Base-by-base conservation (phyloP, 2,888 invertebrate genomes). In the Cybosia mesomella region DNA sequence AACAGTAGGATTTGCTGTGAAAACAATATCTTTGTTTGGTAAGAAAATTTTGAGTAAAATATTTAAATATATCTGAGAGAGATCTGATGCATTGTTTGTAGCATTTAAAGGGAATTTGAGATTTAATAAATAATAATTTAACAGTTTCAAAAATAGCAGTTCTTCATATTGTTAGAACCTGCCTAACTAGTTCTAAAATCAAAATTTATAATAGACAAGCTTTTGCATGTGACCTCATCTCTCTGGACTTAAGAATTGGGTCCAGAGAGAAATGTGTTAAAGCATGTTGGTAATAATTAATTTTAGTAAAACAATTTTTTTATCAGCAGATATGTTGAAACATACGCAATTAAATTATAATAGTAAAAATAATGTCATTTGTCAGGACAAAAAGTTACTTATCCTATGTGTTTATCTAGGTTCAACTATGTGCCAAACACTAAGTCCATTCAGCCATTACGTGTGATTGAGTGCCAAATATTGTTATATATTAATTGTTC, bases 1-100 rank as follows among this genome's bases (percentile, higher is more conserved):
- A 66, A 53, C 67, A 66, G 36, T 64, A 58, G n/a, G 67, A 32
- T 64, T 68, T 70, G 43, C 21, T 67, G 39, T 36, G n/a, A 18
- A 11, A 39, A 36, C 18, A 22, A 43, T 57, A 39, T 39, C n/a
- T 11, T 39, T 64, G 60, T 62, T 32, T 58, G n/a, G n/a, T 32
- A 58, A n/a, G 49, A 49, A 49, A 49, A 49, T n/a, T 9, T 49
- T 49, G 18, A 49, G n/a, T 9, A 49, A 49, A 1, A 49, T 49
- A 9, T 49, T n/a, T 5, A 18, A 43, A 43, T 43, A 49, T 49
- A 28, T 28, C 28, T 28, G 49, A 49, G 49, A 43, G 15, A 49
- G n/a, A 28, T 28, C 28, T 28, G 49, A 49, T 18, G 49, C n/a
- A 49, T 49, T 49, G 49, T 49, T n/a, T 49, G 18, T 49, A 49